phyloP scores from a whole-genome alignment of 2,797 vertebrate genomes.

The Pseudochromis fuscus region DNA sequence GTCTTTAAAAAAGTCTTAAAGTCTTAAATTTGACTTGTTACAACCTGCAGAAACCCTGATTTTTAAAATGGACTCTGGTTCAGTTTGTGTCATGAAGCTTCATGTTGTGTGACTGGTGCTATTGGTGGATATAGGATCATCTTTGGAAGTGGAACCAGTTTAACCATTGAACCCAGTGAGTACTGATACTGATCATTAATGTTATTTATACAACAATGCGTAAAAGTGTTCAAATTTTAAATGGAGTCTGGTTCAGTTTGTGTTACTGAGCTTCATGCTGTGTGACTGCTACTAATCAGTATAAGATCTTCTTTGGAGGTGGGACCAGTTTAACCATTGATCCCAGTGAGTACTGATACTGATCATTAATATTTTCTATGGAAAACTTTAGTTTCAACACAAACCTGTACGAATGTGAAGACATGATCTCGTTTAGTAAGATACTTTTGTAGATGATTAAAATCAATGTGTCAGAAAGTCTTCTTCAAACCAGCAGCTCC shows the following conservation, averaged over 20 bases:
- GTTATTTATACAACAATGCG: too few species aligned
- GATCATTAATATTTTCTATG: too few species aligned
- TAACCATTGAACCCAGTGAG: slow-evolving; percentile 13
- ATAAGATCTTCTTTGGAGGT: slow-evolving; percentile 11
- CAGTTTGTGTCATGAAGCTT: slow-evolving; percentile 8
- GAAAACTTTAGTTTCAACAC: too few species aligned
- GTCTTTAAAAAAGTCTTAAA: too few species aligned
- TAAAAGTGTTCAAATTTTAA: neutral
- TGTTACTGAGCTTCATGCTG: neutral
- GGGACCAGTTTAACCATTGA: neutral
- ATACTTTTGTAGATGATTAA: too few species aligned
- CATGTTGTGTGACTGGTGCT: slow-evolving; percentile 22
- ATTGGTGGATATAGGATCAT: neutral
- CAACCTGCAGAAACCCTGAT: neutral
- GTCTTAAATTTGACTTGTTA: too few species aligned
- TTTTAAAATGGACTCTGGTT: neutral
- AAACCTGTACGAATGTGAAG: too few species aligned
- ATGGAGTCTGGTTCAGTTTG: neutral
- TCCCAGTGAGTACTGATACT: neutral
- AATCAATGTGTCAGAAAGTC: too few species aligned
- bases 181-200: neutral
- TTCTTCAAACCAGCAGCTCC: too few species aligned
- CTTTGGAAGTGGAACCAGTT: slow-evolving; percentile 32
- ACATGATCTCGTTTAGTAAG: too few species aligned
- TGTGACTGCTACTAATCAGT: neutral